A percentile compares a stretch with the other conserved stretches of the same genome.
Conservation (phyloP, 2,888 invertebrate genomes). For the Matsumyia berberina region DNA sequence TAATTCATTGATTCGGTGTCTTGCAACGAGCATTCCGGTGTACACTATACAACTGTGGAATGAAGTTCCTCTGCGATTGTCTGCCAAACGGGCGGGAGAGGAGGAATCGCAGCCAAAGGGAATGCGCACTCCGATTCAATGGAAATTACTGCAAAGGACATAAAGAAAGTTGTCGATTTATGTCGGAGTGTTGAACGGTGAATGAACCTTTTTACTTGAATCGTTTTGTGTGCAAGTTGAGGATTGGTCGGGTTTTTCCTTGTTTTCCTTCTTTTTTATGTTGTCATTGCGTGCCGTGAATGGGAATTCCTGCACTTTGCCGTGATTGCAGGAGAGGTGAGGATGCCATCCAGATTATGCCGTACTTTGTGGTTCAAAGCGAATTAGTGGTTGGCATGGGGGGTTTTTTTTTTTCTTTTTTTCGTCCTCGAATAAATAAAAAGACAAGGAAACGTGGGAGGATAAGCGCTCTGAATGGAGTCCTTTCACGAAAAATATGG, state of each 20-base stretch:
- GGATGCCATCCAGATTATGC: slow-evolving; percentile 52
- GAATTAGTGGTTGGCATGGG: slow-evolving; percentile 49
- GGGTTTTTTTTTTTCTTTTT: too few relatives aligned
- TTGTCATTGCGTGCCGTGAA: slow-evolving; percentile 72
- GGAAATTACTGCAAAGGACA: slow-evolving; percentile 65
- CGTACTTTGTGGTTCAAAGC: slow-evolving; percentile 61
- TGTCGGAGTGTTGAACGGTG: slow-evolving; percentile 62
- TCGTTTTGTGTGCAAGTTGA: slow-evolving; percentile 45
- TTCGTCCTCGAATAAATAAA: slow-evolving; percentile 14
- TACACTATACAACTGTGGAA: not conserved
- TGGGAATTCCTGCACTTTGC: slow-evolving; percentile 69
- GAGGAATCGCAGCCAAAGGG: not conserved
- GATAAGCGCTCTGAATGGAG: slow-evolving; percentile 4
- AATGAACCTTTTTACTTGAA: slow-evolving; percentile 61
- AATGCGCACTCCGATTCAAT: slow-evolving; percentile 28
- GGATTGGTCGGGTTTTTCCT: slow-evolving; percentile 44
- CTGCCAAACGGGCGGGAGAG: not conserved
- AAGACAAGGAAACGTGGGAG: not conserved
- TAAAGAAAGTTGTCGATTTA: slow-evolving; percentile 71
- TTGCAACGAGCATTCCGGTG: slow-evolving; percentile 9
- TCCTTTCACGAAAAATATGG: not conserved
- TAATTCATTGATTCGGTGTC: slow-evolving; percentile 62
- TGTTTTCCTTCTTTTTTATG: slow-evolving; percentile 42
- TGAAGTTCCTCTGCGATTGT: not conserved
- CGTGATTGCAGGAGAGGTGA: slow-evolving; percentile 56